Evolutionary conservation across 2,888 invertebrate genomes (phyloP).

Genomic region (Ametastegia equiseti): DNA sequence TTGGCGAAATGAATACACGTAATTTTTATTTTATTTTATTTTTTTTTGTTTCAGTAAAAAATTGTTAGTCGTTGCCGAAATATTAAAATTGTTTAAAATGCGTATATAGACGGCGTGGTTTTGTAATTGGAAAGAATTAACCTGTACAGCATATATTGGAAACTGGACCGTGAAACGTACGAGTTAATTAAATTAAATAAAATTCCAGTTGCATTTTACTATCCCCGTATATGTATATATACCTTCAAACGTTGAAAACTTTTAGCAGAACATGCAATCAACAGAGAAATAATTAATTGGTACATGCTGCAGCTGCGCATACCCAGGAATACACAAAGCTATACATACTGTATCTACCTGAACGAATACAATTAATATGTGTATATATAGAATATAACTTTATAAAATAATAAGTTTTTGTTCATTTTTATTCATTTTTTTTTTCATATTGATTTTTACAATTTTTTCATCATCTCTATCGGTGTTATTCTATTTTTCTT

Average conservation of each 20-base stretch:
- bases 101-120: not conserved
- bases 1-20: no score
- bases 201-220: not conserved
- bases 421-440: not conserved
- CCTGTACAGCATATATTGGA: not conserved
- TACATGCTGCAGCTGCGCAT: not conserved
- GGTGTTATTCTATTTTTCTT: conserved; percentile 62
- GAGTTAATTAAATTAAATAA: conserved; percentile 16
- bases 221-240: not conserved
- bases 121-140: conserved; percentile 3
- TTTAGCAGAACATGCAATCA: not conserved
- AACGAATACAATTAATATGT: no score
- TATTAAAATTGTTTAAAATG: not conserved
- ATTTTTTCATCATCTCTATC: no score
- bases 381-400: not conserved
- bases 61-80: not conserved
- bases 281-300: conserved; percentile 36
- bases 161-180: not conserved
- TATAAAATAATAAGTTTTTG: not conserved
- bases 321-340: not conserved
- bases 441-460: no score
- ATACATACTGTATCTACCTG: no score
- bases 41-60: not conserved
- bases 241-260: not conserved
- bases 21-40: not conserved